Conservation (phyloP, 2,888 invertebrate genomes). For the Altica lythri region DNA sequence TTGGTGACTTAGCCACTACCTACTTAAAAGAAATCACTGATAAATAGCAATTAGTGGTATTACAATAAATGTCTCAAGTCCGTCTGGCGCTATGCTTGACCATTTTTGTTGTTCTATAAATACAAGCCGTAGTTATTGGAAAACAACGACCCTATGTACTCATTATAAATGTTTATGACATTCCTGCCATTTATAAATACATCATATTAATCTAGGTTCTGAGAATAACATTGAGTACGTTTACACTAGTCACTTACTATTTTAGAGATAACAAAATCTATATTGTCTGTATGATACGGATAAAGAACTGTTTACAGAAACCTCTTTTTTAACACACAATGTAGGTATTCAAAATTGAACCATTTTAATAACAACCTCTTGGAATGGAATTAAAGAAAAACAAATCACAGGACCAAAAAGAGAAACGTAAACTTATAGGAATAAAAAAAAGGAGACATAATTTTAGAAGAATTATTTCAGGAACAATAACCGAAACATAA, state of each 20-base stretch:
- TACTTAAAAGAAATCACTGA: constrained; percentile 18
- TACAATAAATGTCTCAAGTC: constrained; percentile 37
- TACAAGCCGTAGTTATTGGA: constrained; percentile 37
- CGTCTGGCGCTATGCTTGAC: constrained; percentile 43
- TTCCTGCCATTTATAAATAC: constrained; percentile 38
- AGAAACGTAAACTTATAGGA: too few species aligned
- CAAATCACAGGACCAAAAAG: too few species aligned
- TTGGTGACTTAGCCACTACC: constrained; percentile 5
- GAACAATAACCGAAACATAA: too few species aligned
- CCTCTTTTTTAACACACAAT: too few species aligned
- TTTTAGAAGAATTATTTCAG: too few species aligned
- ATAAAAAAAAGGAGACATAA: too few species aligned
- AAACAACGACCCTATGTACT: constrained; percentile 50
- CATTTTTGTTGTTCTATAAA: constrained; percentile 44
- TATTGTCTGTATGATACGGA: too few species aligned
- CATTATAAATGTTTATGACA: constrained; percentile 48
- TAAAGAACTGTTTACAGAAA: too few species aligned
- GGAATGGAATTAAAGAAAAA: too few species aligned
- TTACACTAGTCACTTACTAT: background rate
- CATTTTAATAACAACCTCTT: too few species aligned
- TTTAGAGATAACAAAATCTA: too few species aligned
- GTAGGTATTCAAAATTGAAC: too few species aligned
- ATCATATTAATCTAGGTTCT: constrained; percentile 41
- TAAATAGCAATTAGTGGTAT: constrained; percentile 29
- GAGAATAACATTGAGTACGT: constrained; percentile 33